Evolutionary conservation across 2,888 invertebrate species (phyloP), one percentile per base, ranked within the genome.

Genomic region (Ecdyonurus torrentis): DNA sequence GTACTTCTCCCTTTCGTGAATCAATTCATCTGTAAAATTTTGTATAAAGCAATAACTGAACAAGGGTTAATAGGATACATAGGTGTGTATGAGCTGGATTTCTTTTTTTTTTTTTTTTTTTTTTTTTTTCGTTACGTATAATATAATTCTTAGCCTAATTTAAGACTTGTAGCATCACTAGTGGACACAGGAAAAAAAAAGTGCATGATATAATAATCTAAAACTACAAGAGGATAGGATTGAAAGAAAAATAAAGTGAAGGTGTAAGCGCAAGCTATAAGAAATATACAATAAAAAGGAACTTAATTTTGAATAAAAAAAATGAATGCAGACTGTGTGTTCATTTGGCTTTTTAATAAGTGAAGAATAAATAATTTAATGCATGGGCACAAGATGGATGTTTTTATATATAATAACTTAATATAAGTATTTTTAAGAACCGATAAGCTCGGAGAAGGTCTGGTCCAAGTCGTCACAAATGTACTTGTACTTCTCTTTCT

Each of bases 1-100:
- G 85, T 92, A 98, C 80, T 92, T 93, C 83, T 93, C 92, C 81
- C 94, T 94, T 75, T 92, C 91, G 77, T 86, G 86, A 70, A 87
- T 80, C 73, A 92, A 83, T 74, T 91, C 91, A 78, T 91, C 92
- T 92, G 84, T 69, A 81, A 81, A 73, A 72, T 52, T 52, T 52
- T 59, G 25, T 52, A 63, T n/a, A 10, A 55, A 37, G 37, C 37
- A 37, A 10, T 37, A n/a, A n/a, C n/a, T 37, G 15, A 37, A 37
- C 15, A 37, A 37, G 37, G 37, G 37, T n/a, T n/a, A n/a, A n/a
- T 10, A 37, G 37, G 37, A 37, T 15, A 37, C 5, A 37, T 5
- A 10, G 37, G 37, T 10, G 5, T 37, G 37, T 37, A 37, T 37
- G 37, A 15, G 15, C 37, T 37, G 37, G 37, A 37, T 37, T 37